These are phyloP conservation scores for Gerosis bhagava DNA, from an alignment of 2,888 invertebrate genomes.

Conservation along the genomic window DNA sequence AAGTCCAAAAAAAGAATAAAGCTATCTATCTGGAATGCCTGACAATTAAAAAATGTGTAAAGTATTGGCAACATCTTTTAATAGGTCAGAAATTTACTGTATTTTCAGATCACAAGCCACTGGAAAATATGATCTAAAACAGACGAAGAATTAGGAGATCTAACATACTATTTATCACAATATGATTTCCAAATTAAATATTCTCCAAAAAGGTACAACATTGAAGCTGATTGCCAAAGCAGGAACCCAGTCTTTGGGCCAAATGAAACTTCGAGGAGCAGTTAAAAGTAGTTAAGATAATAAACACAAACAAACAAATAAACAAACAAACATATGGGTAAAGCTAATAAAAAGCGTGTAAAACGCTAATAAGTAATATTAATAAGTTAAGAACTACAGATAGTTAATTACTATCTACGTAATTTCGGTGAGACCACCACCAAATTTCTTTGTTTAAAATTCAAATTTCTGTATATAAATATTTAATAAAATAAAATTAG, in stretches of 20 bases:
- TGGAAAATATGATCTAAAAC: constrained; percentile 28
- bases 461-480: too few relatives aligned
- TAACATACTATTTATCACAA: constrained; percentile 35
- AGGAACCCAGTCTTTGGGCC: constrained; percentile 18
- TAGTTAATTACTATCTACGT: too few relatives aligned
- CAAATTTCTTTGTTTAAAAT: too few relatives aligned
- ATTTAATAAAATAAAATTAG: too few relatives aligned
- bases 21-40: constrained; percentile 23
- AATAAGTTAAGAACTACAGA: too few relatives aligned
- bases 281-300: constrained; percentile 5
- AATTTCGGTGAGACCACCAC: too few relatives aligned
- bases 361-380: too few relatives aligned
- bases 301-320: too few relatives aligned
- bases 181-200: constrained; percentile 30
- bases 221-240: too few relatives aligned
- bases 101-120: constrained; percentile 29
- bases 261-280: background rate
- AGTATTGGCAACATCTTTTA: constrained; percentile 34
- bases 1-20: background rate
- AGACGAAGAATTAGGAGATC: constrained; percentile 25
- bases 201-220: constrained; percentile 17
- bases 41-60: constrained; percentile 33
- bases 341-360: too few relatives aligned
- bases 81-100: constrained; percentile 31
- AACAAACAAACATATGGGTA: too few relatives aligned